phyloP scores from a whole-genome alignment of 2,888 invertebrate genomes.

The Watsonalla cultraria region DNA sequence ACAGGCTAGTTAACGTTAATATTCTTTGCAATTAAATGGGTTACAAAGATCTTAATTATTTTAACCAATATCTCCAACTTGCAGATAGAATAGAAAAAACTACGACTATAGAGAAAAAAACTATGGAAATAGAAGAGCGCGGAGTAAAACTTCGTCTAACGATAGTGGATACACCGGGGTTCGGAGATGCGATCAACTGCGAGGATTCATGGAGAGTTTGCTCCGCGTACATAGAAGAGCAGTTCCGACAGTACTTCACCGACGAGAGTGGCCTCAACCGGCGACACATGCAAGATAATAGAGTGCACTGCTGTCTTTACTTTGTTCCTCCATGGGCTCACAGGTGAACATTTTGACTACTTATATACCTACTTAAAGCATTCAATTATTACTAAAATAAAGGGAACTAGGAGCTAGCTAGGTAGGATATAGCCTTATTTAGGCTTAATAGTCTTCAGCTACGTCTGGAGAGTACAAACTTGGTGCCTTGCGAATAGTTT shows the following conservation, averaged over 20 bases:
- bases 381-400: conserved; percentile 12
- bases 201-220: conserved; percentile 96
- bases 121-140: conserved; percentile 96
- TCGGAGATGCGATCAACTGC: conserved; percentile 95
- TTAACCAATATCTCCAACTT: conserved; percentile 14
- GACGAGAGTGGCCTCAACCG: conserved; percentile 97
- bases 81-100: conserved; percentile 83
- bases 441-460: too few relatives aligned
- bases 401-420: too few relatives aligned
- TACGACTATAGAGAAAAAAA: conserved; percentile 86
- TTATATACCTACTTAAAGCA: conserved; percentile 5
- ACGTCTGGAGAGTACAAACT: too few relatives aligned
- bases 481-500: too few relatives aligned
- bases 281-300: conserved; percentile 95
- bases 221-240: conserved; percentile 95
- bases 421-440: too few relatives aligned
- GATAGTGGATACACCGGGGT: conserved; percentile 97
- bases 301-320: conserved; percentile 97
- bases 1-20: conserved; percentile 69
- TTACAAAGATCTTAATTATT: background rate
- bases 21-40: background rate
- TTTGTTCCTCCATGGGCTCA: conserved; percentile 97
- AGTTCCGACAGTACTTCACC: conserved; percentile 89
- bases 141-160: conserved; percentile 94
- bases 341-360: conserved; percentile 79